These are phyloP conservation scores for Cetoscarus ocellatus DNA, from an alignment of 2,797 vertebrate species.

Conservation along the genomic window DNA sequence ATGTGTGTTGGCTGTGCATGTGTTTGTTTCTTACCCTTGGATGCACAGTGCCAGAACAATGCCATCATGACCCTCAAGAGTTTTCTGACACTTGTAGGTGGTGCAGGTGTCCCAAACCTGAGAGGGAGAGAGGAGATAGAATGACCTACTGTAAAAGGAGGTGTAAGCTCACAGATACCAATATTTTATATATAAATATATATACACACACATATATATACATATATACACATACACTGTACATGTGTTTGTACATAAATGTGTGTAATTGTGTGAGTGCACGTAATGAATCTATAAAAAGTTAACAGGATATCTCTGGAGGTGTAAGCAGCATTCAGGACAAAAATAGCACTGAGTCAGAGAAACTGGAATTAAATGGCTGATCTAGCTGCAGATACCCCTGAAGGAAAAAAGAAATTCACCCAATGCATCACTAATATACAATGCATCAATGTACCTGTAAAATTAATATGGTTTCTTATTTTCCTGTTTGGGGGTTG, in stretches of 20 bases:
- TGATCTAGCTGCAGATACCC: neutral
- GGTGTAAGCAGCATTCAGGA: neutral
- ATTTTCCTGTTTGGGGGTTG: neutral
- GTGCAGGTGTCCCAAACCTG: slow-evolving; percentile 99
- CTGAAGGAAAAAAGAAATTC: neutral
- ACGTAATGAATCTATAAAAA: neutral
- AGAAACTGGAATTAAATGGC: neutral
- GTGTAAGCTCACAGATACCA: no score
- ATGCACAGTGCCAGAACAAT: slow-evolving; percentile 98
- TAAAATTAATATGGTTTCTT: neutral
- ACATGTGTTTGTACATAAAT: no score
- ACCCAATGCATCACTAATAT: neutral
- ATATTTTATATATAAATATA: no score
- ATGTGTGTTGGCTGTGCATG: slow-evolving; percentile 4
- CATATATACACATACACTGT: no score
- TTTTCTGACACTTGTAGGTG: slow-evolving; percentile 99
- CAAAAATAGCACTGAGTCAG: slow-evolving; percentile 10
- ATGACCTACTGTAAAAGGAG: neutral
- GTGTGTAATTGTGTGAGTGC: neutral
- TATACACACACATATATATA: no score
- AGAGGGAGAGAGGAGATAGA: neutral
- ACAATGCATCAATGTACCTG: neutral
- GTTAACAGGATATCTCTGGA: neutral
- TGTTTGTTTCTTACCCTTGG: slow-evolving; percentile 89
- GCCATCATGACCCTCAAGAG: slow-evolving; percentile 97